phyloP scores from a whole-genome alignment of 1,140 invertebrate species.

The Lordiphosa stackelbergi region DNA sequence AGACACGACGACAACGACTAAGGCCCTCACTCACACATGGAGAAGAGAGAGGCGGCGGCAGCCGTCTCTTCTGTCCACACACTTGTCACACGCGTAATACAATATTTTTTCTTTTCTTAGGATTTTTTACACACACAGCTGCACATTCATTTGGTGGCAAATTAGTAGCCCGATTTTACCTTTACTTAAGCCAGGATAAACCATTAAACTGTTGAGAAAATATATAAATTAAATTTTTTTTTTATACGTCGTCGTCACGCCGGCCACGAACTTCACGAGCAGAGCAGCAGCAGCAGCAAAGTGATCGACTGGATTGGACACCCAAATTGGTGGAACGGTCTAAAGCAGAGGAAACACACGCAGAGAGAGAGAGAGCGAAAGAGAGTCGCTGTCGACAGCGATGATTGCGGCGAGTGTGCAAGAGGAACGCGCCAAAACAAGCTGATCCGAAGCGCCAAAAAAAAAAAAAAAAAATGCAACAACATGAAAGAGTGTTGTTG shows the following conservation, averaged over 20 bases:
- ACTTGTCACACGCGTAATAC: conserved; percentile 63
- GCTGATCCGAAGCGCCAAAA: conserved; percentile 54
- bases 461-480: conserved; percentile 58
- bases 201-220: conserved; percentile 12
- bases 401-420: conserved; percentile 40
- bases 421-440: conserved; percentile 58
- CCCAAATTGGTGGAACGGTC: conserved; percentile 39
- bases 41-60: neutral
- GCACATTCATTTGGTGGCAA: conserved; percentile 11
- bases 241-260: conserved; percentile 49
- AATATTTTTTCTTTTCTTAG: conserved; percentile 33
- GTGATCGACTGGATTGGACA: conserved; percentile 30
- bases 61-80: conserved; percentile 31
- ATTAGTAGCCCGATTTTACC: conserved; percentile 40
- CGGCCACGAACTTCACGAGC: conserved; percentile 59
- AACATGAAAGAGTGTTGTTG: conserved; percentile 33
- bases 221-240: conserved; percentile 30
- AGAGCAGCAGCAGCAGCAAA: conserved; percentile 36
- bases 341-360: conserved; percentile 15
- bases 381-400: conserved; percentile 4
- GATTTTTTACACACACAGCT: conserved; percentile 12
- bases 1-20: conserved; percentile 63
- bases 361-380: conserved; percentile 8
- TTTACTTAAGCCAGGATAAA: conserved; percentile 14
- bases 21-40: conserved; percentile 22